phyloP scores from a whole-genome alignment of 2,888 invertebrate species.

The Calameuta filiformis region DNA sequence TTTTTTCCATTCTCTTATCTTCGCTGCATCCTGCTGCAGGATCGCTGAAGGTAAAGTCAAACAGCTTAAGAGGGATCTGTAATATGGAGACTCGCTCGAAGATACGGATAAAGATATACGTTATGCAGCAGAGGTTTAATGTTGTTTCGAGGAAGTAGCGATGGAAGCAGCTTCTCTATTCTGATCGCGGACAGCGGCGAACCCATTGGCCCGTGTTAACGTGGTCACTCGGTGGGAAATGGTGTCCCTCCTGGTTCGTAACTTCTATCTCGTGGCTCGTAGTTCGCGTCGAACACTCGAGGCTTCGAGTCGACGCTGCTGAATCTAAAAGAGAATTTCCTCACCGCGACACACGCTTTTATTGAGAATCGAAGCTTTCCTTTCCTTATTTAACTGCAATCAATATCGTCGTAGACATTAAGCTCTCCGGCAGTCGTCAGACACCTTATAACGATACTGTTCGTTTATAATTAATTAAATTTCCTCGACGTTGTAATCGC shows the following conservation, averaged over 20 bases:
- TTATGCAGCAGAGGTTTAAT: neutral
- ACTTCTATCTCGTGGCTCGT: neutral
- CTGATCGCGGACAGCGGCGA: neutral
- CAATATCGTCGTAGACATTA: neutral
- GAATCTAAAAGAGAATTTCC: neutral
- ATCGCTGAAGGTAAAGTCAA: neutral
- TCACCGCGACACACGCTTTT: neutral
- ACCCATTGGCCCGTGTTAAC: neutral
- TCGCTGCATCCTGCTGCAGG: neutral
- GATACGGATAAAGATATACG: neutral
- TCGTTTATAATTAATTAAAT: slow-evolving; percentile 2
- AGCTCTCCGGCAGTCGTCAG: neutral
- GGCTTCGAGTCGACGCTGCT: neutral
- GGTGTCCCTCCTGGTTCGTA: neutral
- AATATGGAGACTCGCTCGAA: neutral
- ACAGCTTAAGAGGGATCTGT: neutral
- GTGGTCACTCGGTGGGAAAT: neutral
- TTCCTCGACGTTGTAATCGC: neutral
- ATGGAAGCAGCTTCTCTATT: neutral
- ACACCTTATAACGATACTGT: neutral
- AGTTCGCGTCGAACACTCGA: neutral
- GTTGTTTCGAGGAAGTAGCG: neutral
- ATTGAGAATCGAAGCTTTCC: neutral
- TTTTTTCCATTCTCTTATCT: neutral
- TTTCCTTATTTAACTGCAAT: neutral